Conservation (phyloP, 2,797 vertebrate genomes). For the Acestrorhynchus altus region DNA sequence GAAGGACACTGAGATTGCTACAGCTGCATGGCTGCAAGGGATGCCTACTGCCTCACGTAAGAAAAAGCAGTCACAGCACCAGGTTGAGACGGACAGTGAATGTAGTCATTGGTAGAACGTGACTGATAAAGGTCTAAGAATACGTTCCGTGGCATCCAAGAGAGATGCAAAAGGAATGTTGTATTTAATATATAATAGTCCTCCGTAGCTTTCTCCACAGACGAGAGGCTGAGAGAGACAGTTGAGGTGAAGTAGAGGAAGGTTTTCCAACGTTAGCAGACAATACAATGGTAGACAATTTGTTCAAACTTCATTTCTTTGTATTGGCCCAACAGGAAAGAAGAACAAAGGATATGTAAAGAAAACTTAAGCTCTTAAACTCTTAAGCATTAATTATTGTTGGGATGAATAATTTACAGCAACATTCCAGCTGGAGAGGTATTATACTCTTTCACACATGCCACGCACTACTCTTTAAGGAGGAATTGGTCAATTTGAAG, state of each 20-base stretch:
- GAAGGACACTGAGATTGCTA: not conserved
- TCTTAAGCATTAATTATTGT: slow-evolving; percentile 48
- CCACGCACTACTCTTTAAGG: slow-evolving; percentile 24
- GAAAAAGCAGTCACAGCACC: not conserved
- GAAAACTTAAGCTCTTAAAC: slow-evolving; percentile 32
- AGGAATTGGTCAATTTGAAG: slow-evolving; percentile 30
- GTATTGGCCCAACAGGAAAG: not conserved
- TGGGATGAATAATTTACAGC: slow-evolving; percentile 55
- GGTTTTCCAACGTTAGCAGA: too few species aligned
- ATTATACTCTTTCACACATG: slow-evolving; percentile 25
- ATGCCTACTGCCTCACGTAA: slow-evolving; percentile 19
- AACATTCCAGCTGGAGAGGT: slow-evolving; percentile 46
- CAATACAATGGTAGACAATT: too few species aligned
- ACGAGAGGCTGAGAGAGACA: too few species aligned
- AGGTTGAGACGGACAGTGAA: slow-evolving; percentile 2
- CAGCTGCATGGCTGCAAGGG: slow-evolving; percentile 9
- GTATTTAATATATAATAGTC: too few species aligned
- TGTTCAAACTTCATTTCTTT: not conserved
- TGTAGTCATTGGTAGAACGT: slow-evolving; percentile 14
- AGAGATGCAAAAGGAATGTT: too few species aligned
- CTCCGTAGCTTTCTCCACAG: too few species aligned
- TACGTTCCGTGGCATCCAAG: too few species aligned
- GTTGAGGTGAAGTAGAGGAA: too few species aligned
- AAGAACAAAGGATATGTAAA: slow-evolving; percentile 25
- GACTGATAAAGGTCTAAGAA: too few species aligned